A percentile compares a stretch with the other conserved stretches of the same genome.
These are phyloP conservation scores for Acyrthosiphon pisum DNA, from an alignment of 1,140 invertebrate genomes.

Conservation along the genomic window DNA sequence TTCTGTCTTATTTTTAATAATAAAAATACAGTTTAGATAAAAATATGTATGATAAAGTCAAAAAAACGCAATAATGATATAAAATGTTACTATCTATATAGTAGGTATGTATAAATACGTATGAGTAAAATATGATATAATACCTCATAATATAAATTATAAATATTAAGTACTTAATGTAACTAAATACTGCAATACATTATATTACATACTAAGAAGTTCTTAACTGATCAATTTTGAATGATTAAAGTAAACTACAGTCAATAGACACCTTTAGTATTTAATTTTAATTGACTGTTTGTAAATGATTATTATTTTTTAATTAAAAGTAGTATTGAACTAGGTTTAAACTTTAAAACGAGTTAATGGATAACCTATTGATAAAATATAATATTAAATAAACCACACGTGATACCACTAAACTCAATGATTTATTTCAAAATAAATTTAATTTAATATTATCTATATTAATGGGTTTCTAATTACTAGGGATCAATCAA, in stretches of 20 bases:
- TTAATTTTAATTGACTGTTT: not conserved
- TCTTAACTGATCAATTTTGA: not conserved
- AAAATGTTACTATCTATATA: not conserved
- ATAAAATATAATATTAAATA: not conserved
- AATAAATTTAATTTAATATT: not conserved
- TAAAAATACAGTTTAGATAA: not conserved
- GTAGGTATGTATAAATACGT: too few species aligned
- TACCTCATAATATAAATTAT: too few species aligned
- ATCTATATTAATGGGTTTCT: conserved; percentile 4
- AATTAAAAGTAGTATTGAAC: not conserved
- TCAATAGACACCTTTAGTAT: not conserved
- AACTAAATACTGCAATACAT: not conserved
- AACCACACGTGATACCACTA: not conserved
- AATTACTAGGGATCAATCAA: not conserved
- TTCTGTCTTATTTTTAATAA: too few species aligned
- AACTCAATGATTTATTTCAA: not conserved
- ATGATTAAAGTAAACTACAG: not conserved
- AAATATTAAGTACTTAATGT: too few species aligned
- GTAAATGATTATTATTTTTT: not conserved
- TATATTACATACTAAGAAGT: not conserved
- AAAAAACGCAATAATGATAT: not conserved
- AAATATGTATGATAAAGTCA: not conserved
- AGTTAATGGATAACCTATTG: not conserved
- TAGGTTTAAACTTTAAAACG: not conserved
- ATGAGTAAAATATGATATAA: too few species aligned